Base-by-base conservation (phyloP, 2,888 invertebrate species). In the Ophion ellenae region DNA sequence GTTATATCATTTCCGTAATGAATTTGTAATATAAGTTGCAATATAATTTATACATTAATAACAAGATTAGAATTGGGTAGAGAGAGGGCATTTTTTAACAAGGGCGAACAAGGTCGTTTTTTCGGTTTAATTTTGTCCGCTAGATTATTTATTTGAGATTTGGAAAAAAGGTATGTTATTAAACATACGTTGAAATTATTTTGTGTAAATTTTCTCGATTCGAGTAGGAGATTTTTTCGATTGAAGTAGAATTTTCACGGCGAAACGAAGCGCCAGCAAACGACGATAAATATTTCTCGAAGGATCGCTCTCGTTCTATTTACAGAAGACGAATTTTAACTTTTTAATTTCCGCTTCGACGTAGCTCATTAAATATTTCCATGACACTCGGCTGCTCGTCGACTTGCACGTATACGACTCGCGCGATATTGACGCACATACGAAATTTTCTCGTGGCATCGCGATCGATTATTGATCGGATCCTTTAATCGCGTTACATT, bases 401-500 rank as follows among this genome's bases (percentile, higher is more conserved):
- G 14, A 64, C 28, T 17, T 9, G 63, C 28, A 4, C 10, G 36
- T 47, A 47, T 73, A 59, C 40, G 24, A 14, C 32, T 10, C 45
- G 20, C 24, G 28, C 24, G 28, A 24, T 24, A 45, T 45, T 28
- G 45, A 17, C 57, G 76, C 36, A 71, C 47, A 24, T 32, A 17
- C 45, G 45, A 20, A 53, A 67, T 87, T 53, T 85, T 74, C 84
- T 84, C 84, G 73, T 59, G 76, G 83, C 88, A 83, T 87, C 86
- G 88, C 88, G 88, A 91, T 92, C 90, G 89, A 91, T 92, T 91
- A 91, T 91, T 90, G 90, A 92, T 88, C 89, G 88, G 88, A 88
- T 78, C 73, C 81, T 91, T 90, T 91, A 92, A 91, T 91, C 90
- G 89, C 88, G 91, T 91, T 92, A 91, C 89, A 81, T 81, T 91